Conservation (phyloP, 2,113 vertebrate species). For the Etheostoma cragini region DNA sequence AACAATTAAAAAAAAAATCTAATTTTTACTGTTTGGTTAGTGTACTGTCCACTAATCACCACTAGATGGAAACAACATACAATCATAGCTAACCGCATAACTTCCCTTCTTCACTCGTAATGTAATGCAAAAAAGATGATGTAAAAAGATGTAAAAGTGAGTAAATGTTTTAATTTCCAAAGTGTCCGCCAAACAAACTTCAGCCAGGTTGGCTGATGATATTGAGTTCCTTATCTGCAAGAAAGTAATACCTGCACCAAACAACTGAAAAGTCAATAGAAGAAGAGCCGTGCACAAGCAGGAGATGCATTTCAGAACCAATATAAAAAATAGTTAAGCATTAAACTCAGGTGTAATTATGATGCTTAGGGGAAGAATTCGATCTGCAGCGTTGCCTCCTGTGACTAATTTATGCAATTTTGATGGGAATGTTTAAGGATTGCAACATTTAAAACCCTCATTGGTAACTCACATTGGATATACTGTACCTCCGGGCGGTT, state of each 20-base stretch:
- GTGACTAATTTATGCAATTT: slow-evolving; percentile 61
- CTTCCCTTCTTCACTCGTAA: fast-evolving
- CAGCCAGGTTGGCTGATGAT: neutral
- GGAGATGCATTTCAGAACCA: slow-evolving; percentile 34
- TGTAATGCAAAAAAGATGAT: too few species aligned
- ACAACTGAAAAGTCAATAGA: neutral
- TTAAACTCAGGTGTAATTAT: slow-evolving; percentile 38
- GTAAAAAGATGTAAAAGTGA: neutral
- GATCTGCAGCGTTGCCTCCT: slow-evolving; percentile 26
- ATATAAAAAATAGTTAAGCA: slow-evolving; percentile 51
- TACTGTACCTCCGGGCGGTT: slow-evolving; percentile 36
- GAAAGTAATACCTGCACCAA: slow-evolving; percentile 25
- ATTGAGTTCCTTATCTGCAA: neutral
- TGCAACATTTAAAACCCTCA: slow-evolving; percentile 35
- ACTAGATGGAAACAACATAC: slow-evolving; percentile 58
- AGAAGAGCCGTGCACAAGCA: neutral
- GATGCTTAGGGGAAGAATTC: slow-evolving; percentile 28
- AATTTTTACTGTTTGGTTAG: neutral
- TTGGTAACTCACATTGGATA: slow-evolving; percentile 33
- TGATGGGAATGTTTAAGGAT: slow-evolving; percentile 49
- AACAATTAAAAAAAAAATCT: neutral
- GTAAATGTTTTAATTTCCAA: neutral
- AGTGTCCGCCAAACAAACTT: neutral
- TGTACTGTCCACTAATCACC: slow-evolving; percentile 23
- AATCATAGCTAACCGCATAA: neutral